Percentiles rank a stretch among this genome's conserved stretches.
Evolutionary conservation across 1,140 invertebrate genomes (phyloP).

Genomic region (Leguminivora glycinivorella): DNA sequence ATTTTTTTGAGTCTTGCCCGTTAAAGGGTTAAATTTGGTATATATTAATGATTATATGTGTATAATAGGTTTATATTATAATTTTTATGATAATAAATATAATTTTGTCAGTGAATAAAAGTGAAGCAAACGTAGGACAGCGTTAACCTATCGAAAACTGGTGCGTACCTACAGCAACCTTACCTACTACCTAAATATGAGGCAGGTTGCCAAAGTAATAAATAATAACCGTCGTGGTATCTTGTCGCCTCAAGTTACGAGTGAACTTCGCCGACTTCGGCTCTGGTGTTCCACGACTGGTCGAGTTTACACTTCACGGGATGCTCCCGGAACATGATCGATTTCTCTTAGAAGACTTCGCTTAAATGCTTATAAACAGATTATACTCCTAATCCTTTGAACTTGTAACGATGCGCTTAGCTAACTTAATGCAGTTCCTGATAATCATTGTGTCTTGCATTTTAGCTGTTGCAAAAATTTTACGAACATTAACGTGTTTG

Average conservation of each 20-base stretch:
- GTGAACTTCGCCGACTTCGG: neutral
- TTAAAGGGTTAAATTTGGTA: too few species aligned
- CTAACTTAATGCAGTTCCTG: neutral
- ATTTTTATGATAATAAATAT: too few species aligned
- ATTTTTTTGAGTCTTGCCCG: too few species aligned
- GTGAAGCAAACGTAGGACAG: neutral
- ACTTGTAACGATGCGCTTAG: neutral
- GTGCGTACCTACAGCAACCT: neutral
- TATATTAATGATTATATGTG: too few species aligned
- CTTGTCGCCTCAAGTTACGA: neutral
- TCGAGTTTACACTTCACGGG: constrained; percentile 7
- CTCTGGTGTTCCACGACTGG: neutral
- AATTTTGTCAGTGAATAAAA: neutral
- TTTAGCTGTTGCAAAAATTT: too few species aligned
- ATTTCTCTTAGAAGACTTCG: constrained; percentile 7
- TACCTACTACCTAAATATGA: neutral
- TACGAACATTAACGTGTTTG: too few species aligned
- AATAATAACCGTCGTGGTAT: neutral
- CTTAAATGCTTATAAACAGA: constrained; percentile 23
- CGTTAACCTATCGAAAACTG: neutral
- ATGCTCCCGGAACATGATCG: neutral
- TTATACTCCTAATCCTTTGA: neutral
- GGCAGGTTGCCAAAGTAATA: neutral
- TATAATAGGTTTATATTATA: too few species aligned
- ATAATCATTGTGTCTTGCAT: too few species aligned